These are phyloP conservation scores for Galaxias olidus DNA, from an alignment of 2,797 vertebrate species.

Conservation along the genomic window DNA sequence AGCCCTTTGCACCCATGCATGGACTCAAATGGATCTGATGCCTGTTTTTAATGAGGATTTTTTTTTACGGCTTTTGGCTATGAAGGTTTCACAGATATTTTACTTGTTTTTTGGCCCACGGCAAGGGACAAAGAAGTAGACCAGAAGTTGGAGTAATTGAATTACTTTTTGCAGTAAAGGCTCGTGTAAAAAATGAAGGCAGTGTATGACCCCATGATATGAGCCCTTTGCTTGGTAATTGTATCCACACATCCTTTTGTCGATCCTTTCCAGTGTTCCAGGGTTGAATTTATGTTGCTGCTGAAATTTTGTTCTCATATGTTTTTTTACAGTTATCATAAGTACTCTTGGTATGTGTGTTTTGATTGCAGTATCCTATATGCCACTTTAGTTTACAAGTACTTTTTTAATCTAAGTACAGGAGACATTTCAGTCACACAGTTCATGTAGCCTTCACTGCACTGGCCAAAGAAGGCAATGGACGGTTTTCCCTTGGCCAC, in stretches of 20 bases:
- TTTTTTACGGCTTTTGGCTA: constrained; percentile 76
- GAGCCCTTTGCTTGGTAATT: constrained; percentile 51
- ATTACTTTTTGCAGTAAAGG: constrained; percentile 66
- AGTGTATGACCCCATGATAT: constrained; percentile 52
- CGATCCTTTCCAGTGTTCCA: constrained; percentile 57
- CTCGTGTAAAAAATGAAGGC: constrained; percentile 63
- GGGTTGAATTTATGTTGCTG: constrained; percentile 43
- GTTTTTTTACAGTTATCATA: constrained; percentile 10
- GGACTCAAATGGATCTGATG: constrained; percentile 67
- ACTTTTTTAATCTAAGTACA: constrained; percentile 52
- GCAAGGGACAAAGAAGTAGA: constrained; percentile 55
- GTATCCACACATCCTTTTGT: constrained; percentile 57
- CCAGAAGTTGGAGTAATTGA: constrained; percentile 61
- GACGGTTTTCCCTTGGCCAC: constrained; percentile 27
- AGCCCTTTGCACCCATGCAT: constrained; percentile 63
- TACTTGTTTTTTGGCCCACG: constrained; percentile 57
- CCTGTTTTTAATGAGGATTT: constrained; percentile 73
- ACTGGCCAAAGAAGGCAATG: constrained; percentile 1
- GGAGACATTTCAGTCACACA: constrained; percentile 36
- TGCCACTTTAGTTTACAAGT: constrained; percentile 48
- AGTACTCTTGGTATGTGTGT: constrained; percentile 30
- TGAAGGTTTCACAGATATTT: constrained; percentile 70
- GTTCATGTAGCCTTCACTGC: constrained; percentile 22
- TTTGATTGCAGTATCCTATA: constrained; percentile 40
- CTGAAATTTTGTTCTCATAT: constrained; percentile 7